Evolutionary conservation across 1,140 invertebrate genomes (phyloP).

Genomic region (Anoplolepis gracilipes): DNA sequence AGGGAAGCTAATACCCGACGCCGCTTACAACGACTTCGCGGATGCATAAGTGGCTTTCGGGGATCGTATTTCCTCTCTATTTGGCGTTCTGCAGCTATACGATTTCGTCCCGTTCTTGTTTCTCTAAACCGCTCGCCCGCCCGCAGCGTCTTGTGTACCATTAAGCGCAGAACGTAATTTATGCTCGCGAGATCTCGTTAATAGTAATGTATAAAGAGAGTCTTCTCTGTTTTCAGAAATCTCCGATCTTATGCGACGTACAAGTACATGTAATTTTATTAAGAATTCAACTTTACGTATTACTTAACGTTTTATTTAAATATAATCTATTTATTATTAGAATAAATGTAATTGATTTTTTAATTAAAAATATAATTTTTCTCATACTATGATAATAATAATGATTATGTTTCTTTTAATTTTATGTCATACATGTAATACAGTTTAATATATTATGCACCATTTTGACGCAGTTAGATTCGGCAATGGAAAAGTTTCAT

Average conservation of each 20-base stretch:
- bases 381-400: background rate
- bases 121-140: conserved; percentile 18
- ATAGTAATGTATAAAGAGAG: background rate
- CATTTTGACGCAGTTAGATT: conserved; percentile 58
- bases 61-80: conserved; percentile 52
- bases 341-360: too few relatives aligned
- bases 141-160: conserved; percentile 11
- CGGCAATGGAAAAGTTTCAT: conserved; percentile 55
- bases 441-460: conserved; percentile 49
- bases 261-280: background rate
- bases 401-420: background rate
- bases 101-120: conserved; percentile 48
- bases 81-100: conserved; percentile 23
- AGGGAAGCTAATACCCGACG: conserved; percentile 30
- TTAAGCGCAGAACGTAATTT: conserved; percentile 18
- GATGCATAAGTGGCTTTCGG: conserved; percentile 49
- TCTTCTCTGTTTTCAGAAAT: background rate
- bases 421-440: background rate
- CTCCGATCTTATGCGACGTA: background rate
- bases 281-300: background rate
- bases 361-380: background rate
- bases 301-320: too few relatives aligned
- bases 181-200: background rate
- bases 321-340: background rate
- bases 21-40: conserved; percentile 45